Evolutionary conservation across 2,888 invertebrate species (phyloP).

Genomic region (Archips crataeganus): DNA sequence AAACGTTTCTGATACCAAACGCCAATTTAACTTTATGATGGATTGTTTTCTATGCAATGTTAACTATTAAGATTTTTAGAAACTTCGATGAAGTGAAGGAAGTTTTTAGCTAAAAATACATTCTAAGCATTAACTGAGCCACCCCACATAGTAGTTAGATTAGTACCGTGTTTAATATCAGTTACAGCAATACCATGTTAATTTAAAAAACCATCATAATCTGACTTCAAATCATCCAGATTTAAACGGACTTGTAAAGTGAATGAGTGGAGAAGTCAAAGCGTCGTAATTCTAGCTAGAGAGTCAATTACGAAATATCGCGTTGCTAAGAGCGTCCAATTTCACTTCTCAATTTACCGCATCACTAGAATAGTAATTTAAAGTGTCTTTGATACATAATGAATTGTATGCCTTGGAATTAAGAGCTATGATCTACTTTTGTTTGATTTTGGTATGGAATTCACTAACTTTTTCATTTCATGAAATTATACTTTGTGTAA

Average conservation of each 20-base stretch:
- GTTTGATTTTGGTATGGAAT: neutral
- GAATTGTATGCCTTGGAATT: neutral
- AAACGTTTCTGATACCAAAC: too few relatives aligned
- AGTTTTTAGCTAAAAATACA: too few relatives aligned
- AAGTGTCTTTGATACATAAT: neutral
- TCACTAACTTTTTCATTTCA: too few relatives aligned
- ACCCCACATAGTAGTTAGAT: too few relatives aligned
- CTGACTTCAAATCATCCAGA: neutral
- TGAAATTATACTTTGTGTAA: too few relatives aligned
- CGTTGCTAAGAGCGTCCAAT: constrained; percentile 3
- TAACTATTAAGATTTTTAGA: too few relatives aligned
- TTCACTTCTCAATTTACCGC: neutral
- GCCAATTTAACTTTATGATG: too few relatives aligned
- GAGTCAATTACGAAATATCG: constrained; percentile 7
- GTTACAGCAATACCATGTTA: neutral
- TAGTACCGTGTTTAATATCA: too few relatives aligned
- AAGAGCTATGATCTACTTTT: neutral
- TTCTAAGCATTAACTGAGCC: too few relatives aligned
- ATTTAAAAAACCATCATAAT: neutral
- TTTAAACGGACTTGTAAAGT: neutral
- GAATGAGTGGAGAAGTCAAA: constrained; percentile 1
- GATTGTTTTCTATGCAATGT: too few relatives aligned
- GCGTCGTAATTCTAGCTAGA: neutral
- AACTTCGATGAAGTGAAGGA: too few relatives aligned
- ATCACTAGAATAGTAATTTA: neutral